These are phyloP conservation scores for Falco rusticolus DNA, from an alignment of 2,797 vertebrate species.

Conservation along the genomic window DNA sequence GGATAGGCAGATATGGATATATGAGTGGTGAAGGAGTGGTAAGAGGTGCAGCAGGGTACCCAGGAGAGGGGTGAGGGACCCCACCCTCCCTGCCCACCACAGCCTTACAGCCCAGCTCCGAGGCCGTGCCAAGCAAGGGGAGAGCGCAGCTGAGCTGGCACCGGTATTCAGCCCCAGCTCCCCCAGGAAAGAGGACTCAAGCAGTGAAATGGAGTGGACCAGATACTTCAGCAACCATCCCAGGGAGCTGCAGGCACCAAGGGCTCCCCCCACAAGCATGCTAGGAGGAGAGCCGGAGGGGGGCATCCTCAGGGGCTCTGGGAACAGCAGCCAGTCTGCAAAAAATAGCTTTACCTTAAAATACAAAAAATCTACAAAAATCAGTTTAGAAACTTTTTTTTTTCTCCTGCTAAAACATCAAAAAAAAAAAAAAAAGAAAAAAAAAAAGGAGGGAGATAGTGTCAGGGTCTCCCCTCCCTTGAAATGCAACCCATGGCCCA, in stretches of 20 bases:
- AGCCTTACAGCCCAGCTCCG: not conserved
- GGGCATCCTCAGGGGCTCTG: not conserved
- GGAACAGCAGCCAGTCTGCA: conserved; percentile 56
- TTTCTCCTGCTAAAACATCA: conserved; percentile 22
- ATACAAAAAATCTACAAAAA: conserved; percentile 81
- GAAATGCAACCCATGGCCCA: conserved; percentile 51
- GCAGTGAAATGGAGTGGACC: conserved; percentile 63
- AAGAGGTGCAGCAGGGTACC: conserved; percentile 51
- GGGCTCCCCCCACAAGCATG: not conserved
- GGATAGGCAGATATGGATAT: conserved; percentile 66
- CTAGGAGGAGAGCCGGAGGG: not conserved
- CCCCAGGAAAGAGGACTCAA: conserved; percentile 5
- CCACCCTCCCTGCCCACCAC: not conserved
- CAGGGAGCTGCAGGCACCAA: not conserved
- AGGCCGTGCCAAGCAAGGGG: not conserved
- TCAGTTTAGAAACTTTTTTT: conserved; percentile 69
- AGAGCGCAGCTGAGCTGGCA: not conserved
- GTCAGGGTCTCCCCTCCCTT: conserved; percentile 42
- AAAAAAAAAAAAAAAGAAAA: conserved; percentile 8
- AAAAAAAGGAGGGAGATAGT: not conserved
- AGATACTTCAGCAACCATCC: conserved; percentile 8
- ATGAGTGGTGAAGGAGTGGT: conserved; percentile 60
- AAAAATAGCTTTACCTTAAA: conserved; percentile 73
- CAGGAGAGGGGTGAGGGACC: not conserved
- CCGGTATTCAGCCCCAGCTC: not conserved